phyloP scores from a whole-genome alignment of 2,797 vertebrate species.

The Menidia menidia region DNA sequence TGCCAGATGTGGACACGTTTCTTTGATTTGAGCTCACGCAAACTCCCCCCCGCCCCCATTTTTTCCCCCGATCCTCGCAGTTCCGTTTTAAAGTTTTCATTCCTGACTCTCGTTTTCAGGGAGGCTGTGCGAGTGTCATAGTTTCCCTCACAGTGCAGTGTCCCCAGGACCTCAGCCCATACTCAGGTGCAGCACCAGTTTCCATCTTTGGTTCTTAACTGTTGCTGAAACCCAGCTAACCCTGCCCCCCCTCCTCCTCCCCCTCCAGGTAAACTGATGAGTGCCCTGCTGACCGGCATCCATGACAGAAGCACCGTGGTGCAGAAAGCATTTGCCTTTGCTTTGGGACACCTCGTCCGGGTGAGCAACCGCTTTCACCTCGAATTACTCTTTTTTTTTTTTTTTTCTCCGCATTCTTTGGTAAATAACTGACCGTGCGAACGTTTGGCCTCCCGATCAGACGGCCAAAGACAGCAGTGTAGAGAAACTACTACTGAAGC shows the following conservation, averaged over 20 bases:
- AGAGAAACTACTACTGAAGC: conserved; percentile 94
- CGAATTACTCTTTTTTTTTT: background rate
- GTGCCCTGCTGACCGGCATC: conserved; percentile 90
- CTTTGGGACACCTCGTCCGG: conserved; percentile 95
- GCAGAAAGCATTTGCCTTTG: conserved; percentile 95
- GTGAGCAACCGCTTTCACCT: conserved; percentile 74
- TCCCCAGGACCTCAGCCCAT: conserved; percentile 94
- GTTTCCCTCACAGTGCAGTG: conserved; percentile 96
- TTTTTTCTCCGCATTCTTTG: too few species aligned
- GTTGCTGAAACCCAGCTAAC: background rate
- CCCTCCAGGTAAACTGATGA: conserved; percentile 94
- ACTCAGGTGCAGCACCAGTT: conserved; percentile 85
- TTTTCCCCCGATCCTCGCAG: too few species aligned
- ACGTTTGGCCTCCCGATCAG: conserved; percentile 72
- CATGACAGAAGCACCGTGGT: conserved; percentile 92
- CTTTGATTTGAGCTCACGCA: background rate
- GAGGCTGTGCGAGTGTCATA: conserved; percentile 96
- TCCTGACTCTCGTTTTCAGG: conserved; percentile 77
- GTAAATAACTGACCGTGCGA: background rate
- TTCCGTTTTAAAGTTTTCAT: background rate
- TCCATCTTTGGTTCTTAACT: background rate
- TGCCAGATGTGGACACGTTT: background rate
- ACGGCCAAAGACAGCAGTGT: conserved; percentile 93
- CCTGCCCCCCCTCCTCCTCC: conserved; percentile 14
- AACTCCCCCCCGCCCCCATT: too few species aligned